Base-by-base conservation (phyloP, 1,140 invertebrate genomes). In the Bombus cullumanus region DNA sequence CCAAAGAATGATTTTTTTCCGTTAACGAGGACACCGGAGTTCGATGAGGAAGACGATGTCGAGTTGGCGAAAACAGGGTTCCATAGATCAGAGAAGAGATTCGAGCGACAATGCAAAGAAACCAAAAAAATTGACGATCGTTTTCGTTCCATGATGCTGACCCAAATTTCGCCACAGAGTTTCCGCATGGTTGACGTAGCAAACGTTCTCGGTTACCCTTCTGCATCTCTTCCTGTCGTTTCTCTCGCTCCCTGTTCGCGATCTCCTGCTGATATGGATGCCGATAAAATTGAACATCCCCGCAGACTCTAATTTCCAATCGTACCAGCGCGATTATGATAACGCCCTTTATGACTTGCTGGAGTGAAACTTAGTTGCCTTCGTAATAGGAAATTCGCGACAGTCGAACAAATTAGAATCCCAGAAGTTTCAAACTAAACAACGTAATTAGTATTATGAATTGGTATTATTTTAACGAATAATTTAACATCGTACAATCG, bases 131-230 rank as follows among this genome's bases (percentile, higher is more conserved):
- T 88, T 85, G 83, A 90, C 86, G 86, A 90, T 88, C 89, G 81
- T 90, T 84, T 87, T 86, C 89, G 86, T 90, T 85, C 84, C 80
- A 71, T 77, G 86, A 86, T 68, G 90, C 86, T 91, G 90, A 91
- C 90, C 90, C 81, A 90, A 91, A 91, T 91, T 91, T 90, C 86
- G 86, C 81, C 86, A 71, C 79, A 75, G 78, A 82, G 81, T 90
- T 90, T 90, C 89, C 89, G 86, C 89, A 86, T 83, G 89, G 89
- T 91, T 91, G 89, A 88, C 89, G 89, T 83, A 88, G 71, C 72
- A 72, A 86, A 90, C 69, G 89, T 76, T 86, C 66, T 39, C 75
- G 31, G 22, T 8, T 22, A n/a, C 81, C 71, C 69, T 76, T 85
- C n/a, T n/a, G n/a, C 83, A 47, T 83, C 64, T 66, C 74, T 31